Base-by-base conservation (phyloP, 64 coral and sea anemone species). In the Cladopsammia gracilis region DNA sequence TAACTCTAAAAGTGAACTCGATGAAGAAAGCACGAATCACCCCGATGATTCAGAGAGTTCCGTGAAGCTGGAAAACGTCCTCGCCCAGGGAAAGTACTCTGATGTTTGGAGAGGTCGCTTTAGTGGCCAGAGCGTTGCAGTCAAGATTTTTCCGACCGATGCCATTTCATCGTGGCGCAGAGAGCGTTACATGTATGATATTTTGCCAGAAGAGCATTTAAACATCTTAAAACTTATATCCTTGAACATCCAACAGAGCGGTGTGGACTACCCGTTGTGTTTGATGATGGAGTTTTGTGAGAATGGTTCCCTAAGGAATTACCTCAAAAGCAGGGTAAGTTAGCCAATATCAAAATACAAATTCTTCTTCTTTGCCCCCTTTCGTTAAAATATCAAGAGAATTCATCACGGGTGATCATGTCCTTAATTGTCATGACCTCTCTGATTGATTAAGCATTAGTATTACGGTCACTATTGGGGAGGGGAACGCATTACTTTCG, bases 101-200 rank as follows among this genome's bases (percentile, higher is more conserved):
- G 48, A 58, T 16, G 87, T 89, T 48, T 89, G 87, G 87, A 73
- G 48, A 16, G 87, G 87, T 25, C 25, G 18, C 10, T 48, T 54
- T 7, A 77, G 16, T 13, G 87, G 48, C 53, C 44, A 77, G 10
- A 11, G 4, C 43, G 74, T 89, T 24, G 73, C 87, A 6, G 34
- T 89, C 4, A 89, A 89, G 73, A 65, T 58, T 46, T 89, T 78
- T 54, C 59, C 10, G 68, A 14, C 7, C 14, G 16, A 10, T 16
- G 45, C 59, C 42, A 50, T 26, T 24, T 66, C 58, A 3, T 68
- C 76, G 19, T 89, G 87, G 87, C 56, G 16, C 6, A 89, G 68
- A n/a, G 87, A 89, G 22, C 46, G 58, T 16, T 15, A 14, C 46
- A 89, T 89, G 20, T 89, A 89, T 12, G 22, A 22, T 16, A 47